Evolutionary conservation across 2,113 vertebrate species (phyloP).

Genomic region (Passer montanus): DNA sequence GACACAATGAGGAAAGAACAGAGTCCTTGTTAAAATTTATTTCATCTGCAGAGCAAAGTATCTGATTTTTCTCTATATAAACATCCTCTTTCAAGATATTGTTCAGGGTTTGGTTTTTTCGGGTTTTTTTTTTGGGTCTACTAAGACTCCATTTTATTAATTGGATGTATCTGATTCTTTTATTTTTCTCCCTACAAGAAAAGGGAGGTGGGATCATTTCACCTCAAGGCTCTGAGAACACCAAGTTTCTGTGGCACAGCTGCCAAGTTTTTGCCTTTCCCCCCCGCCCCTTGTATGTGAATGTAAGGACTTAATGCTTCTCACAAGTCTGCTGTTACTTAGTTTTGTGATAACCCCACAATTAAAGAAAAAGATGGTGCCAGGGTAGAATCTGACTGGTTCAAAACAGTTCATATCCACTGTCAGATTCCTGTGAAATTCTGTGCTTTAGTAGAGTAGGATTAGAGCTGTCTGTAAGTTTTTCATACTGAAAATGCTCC

Average conservation of each 20-base stretch:
- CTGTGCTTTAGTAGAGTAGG: background rate
- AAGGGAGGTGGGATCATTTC: background rate
- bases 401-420: background rate
- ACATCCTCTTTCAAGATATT: background rate
- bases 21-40: background rate
- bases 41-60: background rate
- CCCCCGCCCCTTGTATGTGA: rapidly evolving
- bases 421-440: background rate
- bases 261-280: background rate
- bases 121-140: background rate
- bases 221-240: background rate
- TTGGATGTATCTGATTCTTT: background rate
- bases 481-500: background rate
- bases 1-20: background rate
- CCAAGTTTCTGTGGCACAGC: background rate
- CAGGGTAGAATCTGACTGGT: background rate
- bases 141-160: background rate
- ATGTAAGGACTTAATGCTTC: background rate
- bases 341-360: background rate
- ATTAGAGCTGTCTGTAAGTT: background rate
- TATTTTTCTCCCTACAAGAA: background rate
- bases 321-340: background rate
- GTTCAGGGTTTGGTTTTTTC: background rate
- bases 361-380: background rate
- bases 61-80: background rate